Conservation (phyloP, 2,888 invertebrate species). For the Agonopterix arenella region DNA sequence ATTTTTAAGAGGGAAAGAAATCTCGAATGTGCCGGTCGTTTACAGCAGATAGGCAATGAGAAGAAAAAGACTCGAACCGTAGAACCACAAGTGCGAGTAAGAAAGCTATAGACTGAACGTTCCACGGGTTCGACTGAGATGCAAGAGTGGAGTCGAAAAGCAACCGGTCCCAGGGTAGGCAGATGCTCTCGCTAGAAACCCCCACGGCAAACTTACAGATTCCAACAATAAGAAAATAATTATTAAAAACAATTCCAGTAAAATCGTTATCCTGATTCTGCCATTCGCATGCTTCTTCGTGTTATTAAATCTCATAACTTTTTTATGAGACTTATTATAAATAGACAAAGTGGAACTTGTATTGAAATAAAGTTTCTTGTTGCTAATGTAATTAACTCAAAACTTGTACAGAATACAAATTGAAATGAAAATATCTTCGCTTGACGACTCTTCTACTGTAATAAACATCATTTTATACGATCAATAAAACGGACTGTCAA, state of each 20-base stretch:
- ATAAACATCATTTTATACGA: too few relatives aligned
- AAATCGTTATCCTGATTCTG: slow-evolving; percentile 27
- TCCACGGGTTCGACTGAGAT: slow-evolving; percentile 10
- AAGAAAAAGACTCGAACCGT: slow-evolving; percentile 66
- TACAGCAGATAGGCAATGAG: slow-evolving; percentile 53
- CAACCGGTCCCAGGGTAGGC: slow-evolving; percentile 69
- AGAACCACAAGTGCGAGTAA: slow-evolving; percentile 39
- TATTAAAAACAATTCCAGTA: slow-evolving; percentile 44
- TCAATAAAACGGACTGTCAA: too few relatives aligned
- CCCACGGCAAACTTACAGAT: slow-evolving; percentile 60
- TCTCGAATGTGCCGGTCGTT: slow-evolving; percentile 37
- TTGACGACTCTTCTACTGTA: neutral
- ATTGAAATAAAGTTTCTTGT: too few relatives aligned
- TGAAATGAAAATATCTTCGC: neutral
- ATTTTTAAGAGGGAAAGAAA: slow-evolving; percentile 35
- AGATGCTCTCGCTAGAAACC: slow-evolving; percentile 65
- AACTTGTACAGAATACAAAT: neutral
- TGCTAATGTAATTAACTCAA: neutral
- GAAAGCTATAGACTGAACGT: slow-evolving; percentile 21
- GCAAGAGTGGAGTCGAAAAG: slow-evolving; percentile 49
- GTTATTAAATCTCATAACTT: slow-evolving; percentile 5
- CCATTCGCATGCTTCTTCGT: slow-evolving; percentile 10
- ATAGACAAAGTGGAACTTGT: too few relatives aligned
- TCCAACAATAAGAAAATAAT: slow-evolving; percentile 66
- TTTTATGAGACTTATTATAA: neutral